These are phyloP conservation scores for Okapia johnstoni DNA, from an alignment of 2,113 vertebrate genomes.

Conservation along the genomic window DNA sequence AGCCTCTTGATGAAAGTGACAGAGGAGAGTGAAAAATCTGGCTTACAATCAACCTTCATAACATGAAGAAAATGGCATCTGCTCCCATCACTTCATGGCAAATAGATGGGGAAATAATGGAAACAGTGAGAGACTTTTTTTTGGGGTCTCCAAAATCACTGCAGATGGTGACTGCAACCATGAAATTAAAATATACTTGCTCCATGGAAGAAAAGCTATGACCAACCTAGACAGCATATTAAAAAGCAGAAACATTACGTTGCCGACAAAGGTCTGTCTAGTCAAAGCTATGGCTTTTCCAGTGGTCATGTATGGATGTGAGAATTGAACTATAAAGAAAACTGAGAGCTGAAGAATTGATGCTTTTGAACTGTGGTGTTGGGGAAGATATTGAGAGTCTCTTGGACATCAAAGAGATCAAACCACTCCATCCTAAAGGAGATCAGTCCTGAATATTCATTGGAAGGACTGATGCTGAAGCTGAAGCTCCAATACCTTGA, in stretches of 20 bases:
- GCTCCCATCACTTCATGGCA: neutral
- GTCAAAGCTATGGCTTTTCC: neutral
- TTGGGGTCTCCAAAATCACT: accelerated
- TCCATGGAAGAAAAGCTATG: neutral
- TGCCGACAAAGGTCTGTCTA: neutral
- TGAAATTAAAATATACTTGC: neutral
- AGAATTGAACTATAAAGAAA: neutral
- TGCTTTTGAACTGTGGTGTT: neutral
- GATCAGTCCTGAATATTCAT: neutral
- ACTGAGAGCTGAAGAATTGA: neutral
- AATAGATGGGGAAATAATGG: neutral
- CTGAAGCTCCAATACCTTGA: neutral
- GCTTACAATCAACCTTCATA: neutral
- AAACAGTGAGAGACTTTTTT: neutral
- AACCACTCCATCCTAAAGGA: neutral
- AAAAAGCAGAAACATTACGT: neutral
- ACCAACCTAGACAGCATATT: neutral
- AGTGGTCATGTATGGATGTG: neutral
- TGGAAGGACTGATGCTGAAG: neutral
- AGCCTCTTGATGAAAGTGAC: neutral
- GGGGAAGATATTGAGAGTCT: neutral
- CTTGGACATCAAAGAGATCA: neutral
- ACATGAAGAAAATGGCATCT: neutral
- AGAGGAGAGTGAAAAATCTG: neutral
- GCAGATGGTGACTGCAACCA: neutral